These are phyloP conservation scores for Archips crataeganus DNA, from an alignment of 2,888 invertebrate species.

Conservation along the genomic window DNA sequence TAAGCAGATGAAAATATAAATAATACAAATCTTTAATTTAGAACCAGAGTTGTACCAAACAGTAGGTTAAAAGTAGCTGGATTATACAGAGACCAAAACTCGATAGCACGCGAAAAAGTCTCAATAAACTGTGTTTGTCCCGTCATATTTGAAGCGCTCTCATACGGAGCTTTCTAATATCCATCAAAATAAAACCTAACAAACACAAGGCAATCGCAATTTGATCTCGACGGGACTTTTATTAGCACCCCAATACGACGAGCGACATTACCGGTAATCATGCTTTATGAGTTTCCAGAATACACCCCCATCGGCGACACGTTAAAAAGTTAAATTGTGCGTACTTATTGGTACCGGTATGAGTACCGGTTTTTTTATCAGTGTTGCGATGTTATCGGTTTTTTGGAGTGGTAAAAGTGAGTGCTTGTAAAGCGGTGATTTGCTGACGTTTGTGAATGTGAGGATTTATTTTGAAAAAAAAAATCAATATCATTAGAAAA, in stretches of 20 bases:
- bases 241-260: slow-evolving; percentile 41
- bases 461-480: background rate
- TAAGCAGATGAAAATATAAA: too few species aligned
- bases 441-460: background rate
- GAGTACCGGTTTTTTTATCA: slow-evolving; percentile 39
- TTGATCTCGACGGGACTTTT: slow-evolving; percentile 40
- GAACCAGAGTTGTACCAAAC: too few species aligned
- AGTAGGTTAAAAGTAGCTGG: too few species aligned
- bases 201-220: slow-evolving; percentile 42
- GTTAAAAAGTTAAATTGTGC: slow-evolving; percentile 43
- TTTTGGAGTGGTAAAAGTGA: slow-evolving; percentile 4
- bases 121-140: background rate
- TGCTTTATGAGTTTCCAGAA: slow-evolving; percentile 42
- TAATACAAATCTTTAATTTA: too few species aligned
- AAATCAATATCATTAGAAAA: background rate
- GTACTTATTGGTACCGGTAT: slow-evolving; percentile 41
- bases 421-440: background rate
- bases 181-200: slow-evolving; percentile 40
- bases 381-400: slow-evolving; percentile 38
- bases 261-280: slow-evolving; percentile 42
- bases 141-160: slow-evolving; percentile 17
- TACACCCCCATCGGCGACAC: slow-evolving; percentile 42
- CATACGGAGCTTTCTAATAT: slow-evolving; percentile 38
- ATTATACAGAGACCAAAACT: background rate
- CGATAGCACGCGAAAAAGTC: background rate